Base-by-base conservation (phyloP, 2,888 invertebrate species). In the Tenodera sinensis region DNA sequence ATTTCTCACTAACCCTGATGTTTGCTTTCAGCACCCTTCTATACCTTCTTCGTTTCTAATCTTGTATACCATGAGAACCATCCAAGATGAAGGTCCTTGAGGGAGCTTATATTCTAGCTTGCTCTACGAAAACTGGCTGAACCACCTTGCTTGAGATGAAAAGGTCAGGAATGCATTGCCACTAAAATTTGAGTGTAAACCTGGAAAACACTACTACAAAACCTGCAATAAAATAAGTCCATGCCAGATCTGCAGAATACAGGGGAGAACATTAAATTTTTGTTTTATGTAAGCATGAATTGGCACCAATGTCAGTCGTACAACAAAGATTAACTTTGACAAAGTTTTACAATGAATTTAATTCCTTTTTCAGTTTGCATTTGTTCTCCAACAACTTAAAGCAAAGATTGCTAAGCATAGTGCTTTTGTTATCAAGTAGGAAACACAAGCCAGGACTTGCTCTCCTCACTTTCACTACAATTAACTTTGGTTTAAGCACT, bases 401-500 rank as follows among this genome's bases (percentile, higher is more conserved):
- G 54, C 54, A 71, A 54, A 71, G 54, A 71, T 71, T 71, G 54
- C 54, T 71, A 71, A 71, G 54, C 54, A 20, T 71, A 71, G 15
- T 25, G 54, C 54, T 20, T 71, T 71, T 71, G 54, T 71, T 71
- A 71, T 71, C 54, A 71, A 71, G 54, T 71, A 71, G 54, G 25
- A 71, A 71, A 71, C 20, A 20, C 54, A 71, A 71, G 54, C 54
- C 54, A 71, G 42, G 54, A 71, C 54, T 71, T 71, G 54, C 54
- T 71, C 54, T 71, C 54, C 54, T 14, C 54, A 71, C 54, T 71
- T 71, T 71, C 3, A 25, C 54, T 71, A 71, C 54, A 71, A 71
- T 71, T 71, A 71, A 71, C 47, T 85, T 47, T 85, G 85, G 47
- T 85, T 85, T 85, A 85, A 54, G 85, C 87, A 82, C 87, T 87